Evolutionary conservation across 2,113 vertebrate species (phyloP).

Genomic region (Notothenia rossii): DNA sequence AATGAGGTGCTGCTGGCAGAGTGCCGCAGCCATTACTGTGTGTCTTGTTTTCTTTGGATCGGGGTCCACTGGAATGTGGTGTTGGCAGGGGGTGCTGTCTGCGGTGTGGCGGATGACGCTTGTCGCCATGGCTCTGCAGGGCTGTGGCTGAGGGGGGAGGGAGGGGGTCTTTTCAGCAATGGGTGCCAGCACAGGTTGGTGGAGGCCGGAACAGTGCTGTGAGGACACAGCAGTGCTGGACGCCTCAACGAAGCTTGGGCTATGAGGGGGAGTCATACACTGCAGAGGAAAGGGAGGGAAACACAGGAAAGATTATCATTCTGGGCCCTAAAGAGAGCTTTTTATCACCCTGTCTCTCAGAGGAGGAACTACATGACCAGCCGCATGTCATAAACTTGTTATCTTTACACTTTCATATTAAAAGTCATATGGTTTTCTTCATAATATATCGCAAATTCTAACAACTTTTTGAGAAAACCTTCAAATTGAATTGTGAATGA

Average conservation of each 20-base stretch:
- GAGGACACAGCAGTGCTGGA: slow-evolving; percentile 66
- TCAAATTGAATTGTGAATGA: too few species aligned
- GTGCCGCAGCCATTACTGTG: slow-evolving; percentile 17
- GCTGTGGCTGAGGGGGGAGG: slow-evolving; percentile 37
- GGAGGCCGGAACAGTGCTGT: slow-evolving; percentile 44
- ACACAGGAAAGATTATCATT: slow-evolving; percentile 25
- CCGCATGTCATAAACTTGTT: slow-evolving; percentile 48
- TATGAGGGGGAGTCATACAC: slow-evolving; percentile 99
- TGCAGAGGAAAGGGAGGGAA: slow-evolving; percentile 64
- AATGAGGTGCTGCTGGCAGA: slow-evolving; percentile 51
- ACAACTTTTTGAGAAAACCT: too few species aligned
- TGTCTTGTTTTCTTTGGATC: slow-evolving; percentile 54
- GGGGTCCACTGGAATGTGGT: slow-evolving; percentile 78
- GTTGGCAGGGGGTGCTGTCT: slow-evolving; percentile 82
- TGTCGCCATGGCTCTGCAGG: slow-evolving; percentile 89
- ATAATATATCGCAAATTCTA: too few species aligned
- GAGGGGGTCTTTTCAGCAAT: slow-evolving; percentile 50
- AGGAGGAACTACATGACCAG: slow-evolving; percentile 47
- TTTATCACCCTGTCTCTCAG: slow-evolving; percentile 43
- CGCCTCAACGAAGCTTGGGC: slow-evolving; percentile 90
- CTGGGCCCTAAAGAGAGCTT: slow-evolving; percentile 56
- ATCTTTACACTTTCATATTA: slow-evolving; percentile 3
- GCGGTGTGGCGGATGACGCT: slow-evolving; percentile 94
- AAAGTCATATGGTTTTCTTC: background rate
- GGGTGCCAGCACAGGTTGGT: slow-evolving; percentile 57